Conservation (phyloP, 2,888 invertebrate genomes). For the Adelphocoris suturalis region DNA sequence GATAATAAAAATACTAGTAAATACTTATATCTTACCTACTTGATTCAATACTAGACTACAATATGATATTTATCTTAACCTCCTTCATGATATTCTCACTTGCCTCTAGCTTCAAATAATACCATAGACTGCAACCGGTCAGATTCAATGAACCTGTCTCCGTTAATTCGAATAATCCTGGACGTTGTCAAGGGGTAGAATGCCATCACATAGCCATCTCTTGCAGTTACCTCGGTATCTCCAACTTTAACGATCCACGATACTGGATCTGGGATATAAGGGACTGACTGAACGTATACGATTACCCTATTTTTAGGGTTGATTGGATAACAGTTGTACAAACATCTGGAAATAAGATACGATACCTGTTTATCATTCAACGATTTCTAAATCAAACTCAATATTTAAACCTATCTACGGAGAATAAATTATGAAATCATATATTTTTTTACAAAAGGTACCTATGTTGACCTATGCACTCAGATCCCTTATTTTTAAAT, state of each 20-base stretch:
- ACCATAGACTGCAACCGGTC: neutral
- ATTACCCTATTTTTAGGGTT: conserved; percentile 3
- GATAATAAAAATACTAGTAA: too few relatives aligned
- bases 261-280: neutral
- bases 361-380: too few relatives aligned
- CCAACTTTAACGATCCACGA: neutral
- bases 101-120: neutral
- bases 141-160: neutral
- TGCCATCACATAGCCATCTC: neutral
- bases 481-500: too few relatives aligned
- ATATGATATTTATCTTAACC: too few relatives aligned
- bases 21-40: too few relatives aligned
- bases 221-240: neutral
- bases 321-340: conserved; percentile 51
- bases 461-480: too few relatives aligned
- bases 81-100: neutral
- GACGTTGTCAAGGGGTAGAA: conserved; percentile 42
- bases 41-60: too few relatives aligned
- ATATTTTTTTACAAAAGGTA: too few relatives aligned
- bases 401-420: too few relatives aligned
- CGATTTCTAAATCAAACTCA: too few relatives aligned
- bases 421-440: too few relatives aligned
- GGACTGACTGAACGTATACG: neutral
- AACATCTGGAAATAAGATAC: conserved; percentile 34
- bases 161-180: conserved; percentile 27